Evolutionary conservation across 2,797 vertebrate genomes (phyloP).

Genomic region (Synaphobranchus kaupii): DNA sequence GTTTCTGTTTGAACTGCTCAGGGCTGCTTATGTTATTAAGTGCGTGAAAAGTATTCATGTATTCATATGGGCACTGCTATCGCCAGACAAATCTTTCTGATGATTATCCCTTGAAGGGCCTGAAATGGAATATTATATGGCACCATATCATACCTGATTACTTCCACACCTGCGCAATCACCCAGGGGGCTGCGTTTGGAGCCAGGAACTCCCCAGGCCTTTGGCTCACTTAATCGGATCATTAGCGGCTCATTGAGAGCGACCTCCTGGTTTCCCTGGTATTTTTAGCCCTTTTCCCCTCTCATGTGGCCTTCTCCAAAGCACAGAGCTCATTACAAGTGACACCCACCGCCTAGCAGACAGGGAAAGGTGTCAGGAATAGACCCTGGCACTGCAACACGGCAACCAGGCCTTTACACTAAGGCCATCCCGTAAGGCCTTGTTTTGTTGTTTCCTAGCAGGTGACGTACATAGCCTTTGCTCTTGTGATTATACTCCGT

Average conservation of each 20-base stretch:
- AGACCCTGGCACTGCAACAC: neutral
- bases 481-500: neutral
- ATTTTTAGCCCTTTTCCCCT: conserved; percentile 5
- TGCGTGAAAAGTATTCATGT: neutral
- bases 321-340: conserved; percentile 2
- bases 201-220: neutral
- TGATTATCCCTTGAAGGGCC: neutral
- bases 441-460: neutral
- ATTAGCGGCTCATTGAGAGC: neutral
- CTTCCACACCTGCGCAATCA: neutral
- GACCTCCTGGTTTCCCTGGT: conserved; percentile 6
- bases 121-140: neutral
- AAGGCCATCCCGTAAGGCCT: neutral
- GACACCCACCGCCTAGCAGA: neutral
- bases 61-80: neutral
- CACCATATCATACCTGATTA: neutral
- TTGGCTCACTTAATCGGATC: conserved; percentile 18
- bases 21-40: neutral
- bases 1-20: neutral
- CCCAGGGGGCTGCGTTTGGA: neutral
- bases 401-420: neutral
- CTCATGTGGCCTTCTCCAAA: neutral
- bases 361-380: neutral
- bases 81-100: neutral
- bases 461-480: neutral